Evolutionary conservation across 1,140 invertebrate genomes (phyloP).

Genomic region (Polypedilum vanderplanki): DNA sequence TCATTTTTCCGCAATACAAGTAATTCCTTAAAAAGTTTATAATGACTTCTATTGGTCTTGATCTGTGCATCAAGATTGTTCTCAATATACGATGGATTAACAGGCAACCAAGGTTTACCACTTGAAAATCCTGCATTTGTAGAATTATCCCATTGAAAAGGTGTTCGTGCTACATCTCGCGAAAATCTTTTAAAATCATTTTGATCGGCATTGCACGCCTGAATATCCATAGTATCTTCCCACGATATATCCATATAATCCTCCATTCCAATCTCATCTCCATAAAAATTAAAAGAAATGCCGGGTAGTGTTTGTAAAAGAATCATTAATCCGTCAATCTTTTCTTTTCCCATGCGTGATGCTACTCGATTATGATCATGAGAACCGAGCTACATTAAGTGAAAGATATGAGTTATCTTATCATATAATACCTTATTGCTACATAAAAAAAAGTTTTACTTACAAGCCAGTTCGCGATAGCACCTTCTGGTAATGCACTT

Average conservation of each 20-base stretch:
- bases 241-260: conserved; percentile 49
- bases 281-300: conserved; percentile 63
- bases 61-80: conserved; percentile 47
- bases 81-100: conserved; percentile 44
- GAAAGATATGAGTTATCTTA: neutral
- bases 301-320: conserved; percentile 60
- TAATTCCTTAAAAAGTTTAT: conserved; percentile 47
- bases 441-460: conserved; percentile 33
- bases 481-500: conserved; percentile 44
- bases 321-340: conserved; percentile 57
- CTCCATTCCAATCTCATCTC: conserved; percentile 66
- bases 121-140: conserved; percentile 55
- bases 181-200: conserved; percentile 34
- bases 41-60: conserved; percentile 41
- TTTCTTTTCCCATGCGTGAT: conserved; percentile 49
- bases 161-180: conserved; percentile 57
- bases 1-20: conserved; percentile 40
- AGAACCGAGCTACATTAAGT: conserved; percentile 50
- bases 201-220: conserved; percentile 40
- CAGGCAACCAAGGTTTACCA: conserved; percentile 54
- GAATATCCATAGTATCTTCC: conserved; percentile 46
- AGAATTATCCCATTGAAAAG: conserved; percentile 61
- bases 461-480: conserved; percentile 53
- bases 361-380: conserved; percentile 57
- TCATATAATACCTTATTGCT: conserved; percentile 13